Evolutionary conservation across 1,140 invertebrate genomes (phyloP).

Genomic region (Nautilus pompilius): DNA sequence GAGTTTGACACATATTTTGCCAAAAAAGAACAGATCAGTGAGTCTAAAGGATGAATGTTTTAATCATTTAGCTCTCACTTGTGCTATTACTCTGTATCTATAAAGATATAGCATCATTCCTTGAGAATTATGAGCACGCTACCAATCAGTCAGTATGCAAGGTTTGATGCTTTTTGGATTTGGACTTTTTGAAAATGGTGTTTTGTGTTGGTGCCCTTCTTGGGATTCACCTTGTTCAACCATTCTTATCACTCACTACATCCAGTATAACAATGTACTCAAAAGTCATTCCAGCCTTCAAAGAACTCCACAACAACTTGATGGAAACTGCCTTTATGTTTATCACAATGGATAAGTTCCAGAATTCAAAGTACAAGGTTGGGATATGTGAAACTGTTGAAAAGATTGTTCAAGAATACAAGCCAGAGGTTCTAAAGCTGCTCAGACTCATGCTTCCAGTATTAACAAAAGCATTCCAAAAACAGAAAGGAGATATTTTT

Average conservation of each 20-base stretch:
- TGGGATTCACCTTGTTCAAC: constrained; percentile 6
- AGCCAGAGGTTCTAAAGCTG: background rate
- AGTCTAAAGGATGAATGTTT: background rate
- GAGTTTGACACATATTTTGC: background rate
- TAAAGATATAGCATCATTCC: constrained; percentile 5
- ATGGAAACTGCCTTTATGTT: background rate
- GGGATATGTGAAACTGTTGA: constrained; percentile 1
- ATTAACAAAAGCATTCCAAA: background rate
- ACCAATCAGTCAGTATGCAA: constrained; percentile 1
- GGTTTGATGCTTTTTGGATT: constrained; percentile 1
- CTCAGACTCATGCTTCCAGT: background rate
- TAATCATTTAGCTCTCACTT: background rate
- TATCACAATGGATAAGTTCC: background rate
- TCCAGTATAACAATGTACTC: background rate
- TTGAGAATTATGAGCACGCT: constrained; percentile 3
- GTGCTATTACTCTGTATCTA: constrained; percentile 4
- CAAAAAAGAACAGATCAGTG: constrained; percentile 1
- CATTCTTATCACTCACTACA: background rate
- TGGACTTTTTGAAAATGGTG: constrained; percentile 4
- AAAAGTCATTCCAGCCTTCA: background rate
- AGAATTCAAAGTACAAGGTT: background rate
- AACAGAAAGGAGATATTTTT: background rate
- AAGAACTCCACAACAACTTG: background rate
- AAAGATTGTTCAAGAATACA: background rate
- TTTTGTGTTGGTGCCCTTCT: background rate